Evolutionary conservation across 2,797 vertebrate genomes (phyloP).

Genomic region (Scolopax rusticola): DNA sequence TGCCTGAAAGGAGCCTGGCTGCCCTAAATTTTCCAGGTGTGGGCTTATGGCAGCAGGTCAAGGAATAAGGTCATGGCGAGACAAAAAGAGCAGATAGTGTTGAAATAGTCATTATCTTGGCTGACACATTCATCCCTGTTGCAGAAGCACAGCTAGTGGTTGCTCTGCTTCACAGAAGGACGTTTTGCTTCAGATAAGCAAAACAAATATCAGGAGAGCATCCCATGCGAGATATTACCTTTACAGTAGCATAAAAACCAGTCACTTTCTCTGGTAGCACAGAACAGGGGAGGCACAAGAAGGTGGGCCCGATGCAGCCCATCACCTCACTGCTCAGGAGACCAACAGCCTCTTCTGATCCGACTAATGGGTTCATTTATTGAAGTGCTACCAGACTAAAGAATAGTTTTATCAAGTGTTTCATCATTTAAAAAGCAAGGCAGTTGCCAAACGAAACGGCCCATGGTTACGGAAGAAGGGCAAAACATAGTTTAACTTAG

Average conservation of each 20-base stretch:
- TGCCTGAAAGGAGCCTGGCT: not conserved
- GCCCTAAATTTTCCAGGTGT: conserved; percentile 22
- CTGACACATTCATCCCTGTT: not conserved
- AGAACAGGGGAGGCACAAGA: not conserved
- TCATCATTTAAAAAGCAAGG: conserved; percentile 28
- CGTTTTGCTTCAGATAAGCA: not conserved
- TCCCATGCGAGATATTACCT: not conserved
- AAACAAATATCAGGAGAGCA: conserved; percentile 16
- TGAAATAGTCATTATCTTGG: conserved; percentile 11
- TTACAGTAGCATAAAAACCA: conserved; percentile 18
- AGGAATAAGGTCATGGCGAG: not conserved
- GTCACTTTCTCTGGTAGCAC: not conserved
- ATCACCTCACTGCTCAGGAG: not conserved
- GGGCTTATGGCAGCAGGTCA: not conserved
- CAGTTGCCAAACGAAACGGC: conserved; percentile 46
- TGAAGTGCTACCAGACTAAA: not conserved
- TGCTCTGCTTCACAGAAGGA: not conserved
- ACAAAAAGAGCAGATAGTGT: not conserved
- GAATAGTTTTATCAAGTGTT: conserved; percentile 37
- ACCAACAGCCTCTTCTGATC: conserved; percentile 13
- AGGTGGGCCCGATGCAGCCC: not conserved
- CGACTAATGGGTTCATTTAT: conserved; percentile 53
- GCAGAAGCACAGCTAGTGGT: not conserved
- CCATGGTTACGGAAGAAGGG: conserved; percentile 25
- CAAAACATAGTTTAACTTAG: conserved; percentile 25